These are phyloP conservation scores for Reticulitermes speratus DNA, from an alignment of 1,140 invertebrate genomes.

Conservation along the genomic window DNA sequence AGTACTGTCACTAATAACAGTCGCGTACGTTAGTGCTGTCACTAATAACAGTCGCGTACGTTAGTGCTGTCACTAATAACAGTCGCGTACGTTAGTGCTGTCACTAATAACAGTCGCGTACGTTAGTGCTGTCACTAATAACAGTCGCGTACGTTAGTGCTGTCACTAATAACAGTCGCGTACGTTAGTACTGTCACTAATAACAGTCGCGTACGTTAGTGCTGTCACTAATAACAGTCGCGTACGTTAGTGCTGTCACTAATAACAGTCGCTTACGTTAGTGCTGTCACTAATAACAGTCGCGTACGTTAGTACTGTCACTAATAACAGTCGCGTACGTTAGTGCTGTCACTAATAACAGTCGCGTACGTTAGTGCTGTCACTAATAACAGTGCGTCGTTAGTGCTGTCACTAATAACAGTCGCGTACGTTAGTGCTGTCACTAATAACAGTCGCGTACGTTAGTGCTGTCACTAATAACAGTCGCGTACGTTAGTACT, in stretches of 20 bases:
- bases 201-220: no score
- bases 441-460: neutral
- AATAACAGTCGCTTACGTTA: neutral
- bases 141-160: neutral
- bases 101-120: no score
- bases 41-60: neutral
- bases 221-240: no score
- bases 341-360: neutral
- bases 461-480: no score
- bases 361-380: neutral
- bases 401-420: neutral
- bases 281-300: no score
- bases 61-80: neutral
- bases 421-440: neutral
- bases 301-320: neutral
- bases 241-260: neutral
- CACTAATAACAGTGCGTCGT: no score
- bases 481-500: neutral
- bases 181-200: no score
- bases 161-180: neutral
- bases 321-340: neutral
- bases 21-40: neutral
- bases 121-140: neutral
- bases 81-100: neutral
- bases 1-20: no score